A percentile compares a stretch with the other conserved stretches of the same genome.
Conservation (phyloP, 2,113 vertebrate genomes). For the Siniperca knerii region DNA sequence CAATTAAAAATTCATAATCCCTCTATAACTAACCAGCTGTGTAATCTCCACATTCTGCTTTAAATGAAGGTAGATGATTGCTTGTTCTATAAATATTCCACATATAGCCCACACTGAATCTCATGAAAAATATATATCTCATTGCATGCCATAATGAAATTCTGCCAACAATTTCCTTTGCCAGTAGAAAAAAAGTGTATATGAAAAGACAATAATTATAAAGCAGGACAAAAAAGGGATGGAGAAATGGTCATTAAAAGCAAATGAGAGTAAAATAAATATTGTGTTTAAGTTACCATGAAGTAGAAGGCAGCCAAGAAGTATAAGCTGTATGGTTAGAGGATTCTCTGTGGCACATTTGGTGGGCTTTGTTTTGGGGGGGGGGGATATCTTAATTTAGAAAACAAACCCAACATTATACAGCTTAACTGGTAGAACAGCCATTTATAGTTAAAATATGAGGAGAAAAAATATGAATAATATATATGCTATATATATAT, state of each 20-base stretch:
- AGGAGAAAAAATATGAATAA: not conserved
- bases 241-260: conserved; percentile 38
- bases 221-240: not conserved
- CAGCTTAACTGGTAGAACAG: not conserved
- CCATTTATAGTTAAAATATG: not conserved
- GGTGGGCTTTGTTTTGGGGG: conserved; percentile 11
- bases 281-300: conserved; percentile 35
- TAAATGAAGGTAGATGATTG: not conserved
- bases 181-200: not conserved
- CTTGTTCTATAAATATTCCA: conserved; percentile 15
- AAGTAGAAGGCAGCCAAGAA: conserved; percentile 15
- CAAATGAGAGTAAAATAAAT: conserved; percentile 46
- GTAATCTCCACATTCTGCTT: conserved; percentile 7
- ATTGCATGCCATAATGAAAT: not conserved
- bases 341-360: conserved; percentile 19
- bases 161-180: not conserved
- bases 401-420: conserved; percentile 5
- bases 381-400: conserved; percentile 30
- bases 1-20: conserved; percentile 35
- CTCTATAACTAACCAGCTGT: not conserved
- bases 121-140: conserved; percentile 12
- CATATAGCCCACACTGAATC: not conserved
- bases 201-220: conserved; percentile 36
- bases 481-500: not conserved
- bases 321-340: conserved; percentile 21